Base-by-base conservation (phyloP, 2,797 vertebrate species). In the Enteromius argenteus region DNA sequence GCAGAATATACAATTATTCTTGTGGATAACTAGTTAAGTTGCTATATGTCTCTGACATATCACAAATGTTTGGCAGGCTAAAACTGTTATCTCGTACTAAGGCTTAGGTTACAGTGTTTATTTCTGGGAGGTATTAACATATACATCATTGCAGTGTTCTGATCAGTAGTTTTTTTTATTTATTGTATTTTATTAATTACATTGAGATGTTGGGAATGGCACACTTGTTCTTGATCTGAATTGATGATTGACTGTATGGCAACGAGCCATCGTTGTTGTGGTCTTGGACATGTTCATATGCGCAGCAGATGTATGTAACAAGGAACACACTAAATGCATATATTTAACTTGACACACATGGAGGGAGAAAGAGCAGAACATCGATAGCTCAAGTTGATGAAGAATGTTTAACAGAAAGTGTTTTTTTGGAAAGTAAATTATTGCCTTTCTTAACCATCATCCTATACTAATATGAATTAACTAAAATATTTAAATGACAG, bases 291-390 rank as follows among this genome's bases (percentile, higher is more conserved):
- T 84, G 80, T 85, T 89, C 89, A 89, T 88, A 81, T 91, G 89
- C 81, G 30, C 27, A 82, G 86, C 91, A 90, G 89, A 91, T 90
- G 86, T 86, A 84, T 87, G 46, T 86, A 84, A 77, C 80, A 77
- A 80, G 84, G 42, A 69, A 53, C 71, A 87, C 86, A 85, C 66
- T 62, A 67, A 84, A 69, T 73, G 79, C 81, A 85, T 60, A 77
- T 84, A 64, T 90, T 85, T 89, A 89, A 90, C 86, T 72, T 62
- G 79, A 87, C 73, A 64, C 86, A 88, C 78, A 77, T 90, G 86
- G 78, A 85, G 71, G 44, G 58, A 58, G 71, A 27, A 2, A 15
- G 13, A 81, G 46, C 74, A 82, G 84, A 84, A 51, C 62, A 49
- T 84, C 69, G 44, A 27, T 17, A 37, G 21, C 53, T 85, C 15